Evolutionary conservation across 2,113 vertebrate species (phyloP), one percentile per base, ranked within the genome.

Genomic region (Anser cygnoides): DNA sequence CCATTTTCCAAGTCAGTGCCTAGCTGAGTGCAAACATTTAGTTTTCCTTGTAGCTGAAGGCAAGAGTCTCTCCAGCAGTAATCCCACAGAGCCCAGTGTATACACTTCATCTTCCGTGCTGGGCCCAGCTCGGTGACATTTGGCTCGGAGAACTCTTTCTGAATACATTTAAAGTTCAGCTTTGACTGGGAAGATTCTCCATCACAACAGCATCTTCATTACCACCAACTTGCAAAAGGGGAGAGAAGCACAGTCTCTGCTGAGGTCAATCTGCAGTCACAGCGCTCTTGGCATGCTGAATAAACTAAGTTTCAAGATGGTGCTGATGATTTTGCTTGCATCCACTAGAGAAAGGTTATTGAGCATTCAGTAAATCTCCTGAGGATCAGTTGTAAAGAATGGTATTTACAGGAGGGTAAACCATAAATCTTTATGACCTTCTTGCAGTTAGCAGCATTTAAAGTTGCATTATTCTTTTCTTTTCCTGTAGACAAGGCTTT

Each of bases 381-480:
- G 96, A 89, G 96, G 88, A 94, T 97, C 76, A 57, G 81, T 95
- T 97, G 80, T 93, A 97, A 97, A 95, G 95, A 96, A 90, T 96
- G 95, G 82, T 96, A 96, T 97, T 98, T 96, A 96, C 91, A 86
- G 66, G 37, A 95, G 84, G 84, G 92, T 90, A 96, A 97, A 92
- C 94, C 81, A 84, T 97, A 95, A 96, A 97, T 97, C 95, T 93
- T 97, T 78, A 75, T 97, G 95, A 97, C 96, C 96, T 96, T 97
- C 95, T 87, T 97, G 91, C 43, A 91, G 87, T 96, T 93, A 96
- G 90, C 70, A 94, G 87, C 89, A 83, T 91, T 97, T 98, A 97
- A 96, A 96, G 65, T 85, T 87, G 79, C 89, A 92, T 95, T 89
- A 87, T 91, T 97, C 80, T 73, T 39, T 88, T 92, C 89, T 96